phyloP scores from a whole-genome alignment of 2,113 vertebrate species.

The Cyanocitta stelleri region DNA sequence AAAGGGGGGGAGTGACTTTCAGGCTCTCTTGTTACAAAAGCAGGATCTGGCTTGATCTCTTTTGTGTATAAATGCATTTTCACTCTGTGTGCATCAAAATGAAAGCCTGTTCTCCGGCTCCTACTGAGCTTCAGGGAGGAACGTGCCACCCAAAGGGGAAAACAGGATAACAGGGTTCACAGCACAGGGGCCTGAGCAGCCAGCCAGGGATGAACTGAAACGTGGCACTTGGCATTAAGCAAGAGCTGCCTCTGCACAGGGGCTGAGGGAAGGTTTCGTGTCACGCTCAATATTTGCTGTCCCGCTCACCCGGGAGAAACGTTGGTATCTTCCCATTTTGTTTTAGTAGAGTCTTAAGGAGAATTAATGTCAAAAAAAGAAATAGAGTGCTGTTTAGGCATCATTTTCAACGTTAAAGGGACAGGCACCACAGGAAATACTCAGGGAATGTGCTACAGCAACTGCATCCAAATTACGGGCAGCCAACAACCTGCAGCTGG shows the following conservation, averaged over 20 bases:
- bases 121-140: neutral
- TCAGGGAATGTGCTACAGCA: neutral
- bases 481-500: neutral
- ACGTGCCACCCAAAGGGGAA: slow-evolving; percentile 30
- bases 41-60: neutral
- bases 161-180: neutral
- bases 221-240: neutral
- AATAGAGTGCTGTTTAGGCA: slow-evolving; percentile 1
- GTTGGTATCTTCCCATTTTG: slow-evolving; percentile 30
- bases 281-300: neutral
- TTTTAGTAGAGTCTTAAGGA: slow-evolving; percentile 17
- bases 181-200: neutral
- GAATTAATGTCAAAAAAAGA: slow-evolving; percentile 23
- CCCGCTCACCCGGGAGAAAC: neutral
- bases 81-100: neutral
- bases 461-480: neutral
- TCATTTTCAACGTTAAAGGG: slow-evolving; percentile 27
- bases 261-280: neutral
- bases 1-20: neutral
- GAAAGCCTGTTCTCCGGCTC: neutral
- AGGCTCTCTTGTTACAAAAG: neutral
- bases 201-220: neutral
- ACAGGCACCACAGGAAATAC: neutral
- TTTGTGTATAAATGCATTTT: neutral
- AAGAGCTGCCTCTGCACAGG: neutral